These are phyloP conservation scores for Ectropis crepuscularia DNA, from an alignment of 2,888 invertebrate genomes.

Conservation along the genomic window DNA sequence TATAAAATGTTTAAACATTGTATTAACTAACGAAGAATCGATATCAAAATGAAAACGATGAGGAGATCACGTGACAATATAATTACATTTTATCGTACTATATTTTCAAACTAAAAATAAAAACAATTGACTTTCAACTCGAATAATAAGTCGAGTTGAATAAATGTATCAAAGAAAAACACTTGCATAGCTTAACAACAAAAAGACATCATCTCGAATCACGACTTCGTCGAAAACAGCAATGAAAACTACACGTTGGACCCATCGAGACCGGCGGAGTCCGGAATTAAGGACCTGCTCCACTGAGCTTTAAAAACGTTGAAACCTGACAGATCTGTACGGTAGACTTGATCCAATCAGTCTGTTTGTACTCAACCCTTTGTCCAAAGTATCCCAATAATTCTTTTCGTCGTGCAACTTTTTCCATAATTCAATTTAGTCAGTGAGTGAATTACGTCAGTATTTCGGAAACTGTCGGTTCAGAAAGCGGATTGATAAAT, in stretches of 20 bases:
- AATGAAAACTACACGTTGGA: conserved; percentile 6
- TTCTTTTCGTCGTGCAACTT: conserved; percentile 40
- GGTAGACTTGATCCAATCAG: conserved; percentile 25
- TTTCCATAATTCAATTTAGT: conserved; percentile 44
- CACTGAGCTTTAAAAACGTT: conserved; percentile 3
- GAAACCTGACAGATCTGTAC: conserved; percentile 13
- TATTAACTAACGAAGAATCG: too few relatives aligned
- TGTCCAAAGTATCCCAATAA: conserved; percentile 36
- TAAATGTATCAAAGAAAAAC: too few relatives aligned
- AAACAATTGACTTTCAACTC: too few relatives aligned
- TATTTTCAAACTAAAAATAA: too few relatives aligned
- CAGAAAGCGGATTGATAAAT: conserved; percentile 47
- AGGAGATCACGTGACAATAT: too few relatives aligned
- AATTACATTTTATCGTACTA: too few relatives aligned
- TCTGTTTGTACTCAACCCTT: conserved; percentile 28
- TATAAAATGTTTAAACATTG: too few relatives aligned
- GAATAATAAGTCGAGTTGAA: too few relatives aligned
- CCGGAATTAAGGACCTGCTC: conserved; percentile 6
- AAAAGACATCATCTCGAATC: neutral
- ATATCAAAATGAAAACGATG: too few relatives aligned
- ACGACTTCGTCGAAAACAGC: neutral
- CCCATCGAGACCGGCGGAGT: neutral
- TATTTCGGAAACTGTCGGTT: conserved; percentile 30
- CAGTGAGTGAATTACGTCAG: conserved; percentile 36
- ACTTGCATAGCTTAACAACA: neutral